Evolutionary conservation across 2,888 invertebrate species (phyloP), one percentile per base, ranked within the genome.

Genomic region (Andrena marginata): DNA sequence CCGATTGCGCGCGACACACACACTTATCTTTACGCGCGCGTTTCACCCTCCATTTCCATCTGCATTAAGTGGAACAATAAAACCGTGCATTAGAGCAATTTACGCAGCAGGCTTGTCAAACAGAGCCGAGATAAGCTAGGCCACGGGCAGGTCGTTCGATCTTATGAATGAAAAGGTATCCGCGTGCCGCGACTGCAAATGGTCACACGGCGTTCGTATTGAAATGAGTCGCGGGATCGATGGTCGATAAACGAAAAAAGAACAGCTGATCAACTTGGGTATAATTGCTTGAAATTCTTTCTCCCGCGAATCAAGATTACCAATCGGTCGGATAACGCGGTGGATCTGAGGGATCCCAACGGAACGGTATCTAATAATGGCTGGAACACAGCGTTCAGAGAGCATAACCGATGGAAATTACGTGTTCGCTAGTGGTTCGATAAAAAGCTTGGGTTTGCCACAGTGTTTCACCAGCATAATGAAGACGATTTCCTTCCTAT

Each of bases 391-490:
- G 33, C 80, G 70, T 60, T 71, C 80, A 62, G 65, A 33, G 65
- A 71, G 80, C 80, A 79, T 80, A 71, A 80, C 80, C 80, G 64
- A 71, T 80, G 80, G 60, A 79, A 80, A 80, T 79, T 80, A 54
- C 71, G 80, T 31, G 80, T 60, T 69, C 20, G 26, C 26, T 8
- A 42, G 6, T 26, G 10, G 6, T 10, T 8, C 20, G 59, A 64
- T 70, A 70, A 77, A 75, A 79, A 77, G 0, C 29, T 13, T 33
- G 48, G 42, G 54, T 62, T 62, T 64, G 80, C 80, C 16, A 80
- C 80, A 80, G 54, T 80, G 80, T 79, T 71, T 80, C 80, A n/a
- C 54, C 79, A 20, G 49, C 31, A 51, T 79, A 80, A 80, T 79
- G 80, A 80, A 80, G 80, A 80, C 67, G 65, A 71, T 80, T 80